These are phyloP conservation scores for Sitophilus oryzae DNA, from an alignment of 1,140 invertebrate species.

Conservation along the genomic window DNA sequence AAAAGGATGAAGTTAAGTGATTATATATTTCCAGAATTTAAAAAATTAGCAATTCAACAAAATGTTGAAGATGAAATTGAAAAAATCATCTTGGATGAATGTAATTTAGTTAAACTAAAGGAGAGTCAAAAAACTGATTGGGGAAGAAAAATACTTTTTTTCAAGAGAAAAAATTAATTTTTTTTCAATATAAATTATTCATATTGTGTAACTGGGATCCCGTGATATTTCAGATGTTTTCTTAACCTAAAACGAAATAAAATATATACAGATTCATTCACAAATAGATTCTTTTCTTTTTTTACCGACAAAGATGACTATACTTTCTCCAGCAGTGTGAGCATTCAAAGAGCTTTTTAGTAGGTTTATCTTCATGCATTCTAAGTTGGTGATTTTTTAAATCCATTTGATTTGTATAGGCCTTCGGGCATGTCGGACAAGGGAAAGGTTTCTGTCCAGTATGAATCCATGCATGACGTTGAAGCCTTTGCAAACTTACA, in stretches of 20 bases:
- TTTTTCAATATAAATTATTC: background rate
- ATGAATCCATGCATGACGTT: conserved; percentile 38
- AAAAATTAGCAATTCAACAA: conserved; percentile 52
- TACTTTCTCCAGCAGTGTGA: background rate
- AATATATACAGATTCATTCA: background rate
- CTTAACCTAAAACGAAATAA: background rate
- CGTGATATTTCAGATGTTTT: conserved; percentile 1
- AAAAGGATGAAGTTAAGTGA: conserved; percentile 60
- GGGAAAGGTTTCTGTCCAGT: conserved; percentile 34
- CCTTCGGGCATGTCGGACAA: conserved; percentile 32
- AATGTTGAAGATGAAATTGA: conserved; percentile 57
- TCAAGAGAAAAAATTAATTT: conserved; percentile 22
- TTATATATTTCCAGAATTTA: conserved; percentile 54
- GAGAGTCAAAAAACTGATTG: conserved; percentile 57
- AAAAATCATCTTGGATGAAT: conserved; percentile 48
- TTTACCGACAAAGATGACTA: conserved; percentile 1
- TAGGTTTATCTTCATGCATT: background rate
- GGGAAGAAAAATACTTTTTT: conserved; percentile 61
- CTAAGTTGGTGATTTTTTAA: conserved; percentile 30
- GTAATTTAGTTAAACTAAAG: conserved; percentile 50
- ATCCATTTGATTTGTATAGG: conserved; percentile 36
- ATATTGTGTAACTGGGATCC: background rate
- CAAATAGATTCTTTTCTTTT: background rate
- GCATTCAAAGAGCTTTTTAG: background rate
- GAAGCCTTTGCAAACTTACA: conserved; percentile 33